These are phyloP conservation scores for Miniopterus natalensis DNA, from an alignment of 2,113 vertebrate species.

Conservation along the genomic window DNA sequence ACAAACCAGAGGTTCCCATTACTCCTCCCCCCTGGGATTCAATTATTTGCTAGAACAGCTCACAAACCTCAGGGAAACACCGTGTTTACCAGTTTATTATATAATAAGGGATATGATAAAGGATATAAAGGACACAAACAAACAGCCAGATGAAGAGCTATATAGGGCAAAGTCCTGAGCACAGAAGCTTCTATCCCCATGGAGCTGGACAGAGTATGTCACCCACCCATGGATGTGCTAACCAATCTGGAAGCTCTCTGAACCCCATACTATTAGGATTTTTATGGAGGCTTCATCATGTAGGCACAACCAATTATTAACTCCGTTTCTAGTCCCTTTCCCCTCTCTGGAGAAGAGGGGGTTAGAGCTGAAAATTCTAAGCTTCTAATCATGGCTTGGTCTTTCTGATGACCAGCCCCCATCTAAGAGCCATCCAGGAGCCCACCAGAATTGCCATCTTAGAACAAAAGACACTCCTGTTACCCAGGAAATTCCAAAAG, in stretches of 20 bases:
- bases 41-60: slow-evolving; percentile 3
- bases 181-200: not conserved
- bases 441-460: not conserved
- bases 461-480: not conserved
- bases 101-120: not conserved
- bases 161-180: not conserved
- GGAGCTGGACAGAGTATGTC: not conserved
- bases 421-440: not conserved
- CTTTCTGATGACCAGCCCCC: not conserved
- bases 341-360: not conserved
- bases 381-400: not conserved
- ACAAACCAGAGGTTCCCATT: not conserved
- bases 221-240: not conserved
- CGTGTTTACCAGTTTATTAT: not conserved
- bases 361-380: not conserved
- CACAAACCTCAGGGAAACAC: not conserved
- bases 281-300: not conserved
- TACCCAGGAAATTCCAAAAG: not conserved
- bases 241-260: not conserved
- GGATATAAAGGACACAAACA: not conserved
- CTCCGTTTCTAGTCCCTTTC: not conserved
- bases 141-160: not conserved
- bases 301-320: not conserved
- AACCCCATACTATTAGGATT: not conserved
- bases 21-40: not conserved